These are phyloP conservation scores for Tragelaphus buxtoni DNA, from an alignment of 2,113 vertebrate genomes.

Conservation along the genomic window DNA sequence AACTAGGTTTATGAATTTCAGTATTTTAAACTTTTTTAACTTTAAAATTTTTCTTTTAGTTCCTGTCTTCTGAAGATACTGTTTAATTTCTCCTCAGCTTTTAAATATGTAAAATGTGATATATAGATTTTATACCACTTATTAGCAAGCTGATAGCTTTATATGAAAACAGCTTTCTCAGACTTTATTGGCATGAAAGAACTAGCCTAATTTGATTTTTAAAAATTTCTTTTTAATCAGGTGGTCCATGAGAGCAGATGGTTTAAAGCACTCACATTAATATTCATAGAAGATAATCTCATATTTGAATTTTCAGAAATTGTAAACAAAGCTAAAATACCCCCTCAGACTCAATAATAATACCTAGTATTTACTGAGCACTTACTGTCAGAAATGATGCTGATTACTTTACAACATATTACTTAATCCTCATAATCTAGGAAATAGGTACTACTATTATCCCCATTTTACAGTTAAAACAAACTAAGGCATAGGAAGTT, in stretches of 20 bases:
- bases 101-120: not conserved
- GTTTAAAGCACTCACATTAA: constrained; percentile 31
- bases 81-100: not conserved
- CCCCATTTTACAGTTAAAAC: not conserved
- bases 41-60: not conserved
- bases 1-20: not conserved
- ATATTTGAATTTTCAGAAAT: constrained; percentile 23
- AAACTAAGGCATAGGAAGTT: not conserved
- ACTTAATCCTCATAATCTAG: not conserved
- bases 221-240: not conserved
- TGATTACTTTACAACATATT: not conserved
- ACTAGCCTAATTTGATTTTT: constrained; percentile 12
- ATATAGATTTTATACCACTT: not conserved
- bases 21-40: not conserved
- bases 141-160: not conserved
- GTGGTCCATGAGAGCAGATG: not conserved
- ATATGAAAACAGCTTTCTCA: constrained; percentile 23
- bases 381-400: not conserved
- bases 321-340: not conserved
- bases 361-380: not conserved
- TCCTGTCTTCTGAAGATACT: not conserved
- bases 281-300: not conserved
- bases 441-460: not conserved
- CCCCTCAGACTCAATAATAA: not conserved
- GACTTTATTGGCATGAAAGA: not conserved